Percentiles rank a stretch among this genome's conserved stretches.
phyloP scores from a whole-genome alignment of 1,140 invertebrate species.

The Drosophila micromelanica region DNA sequence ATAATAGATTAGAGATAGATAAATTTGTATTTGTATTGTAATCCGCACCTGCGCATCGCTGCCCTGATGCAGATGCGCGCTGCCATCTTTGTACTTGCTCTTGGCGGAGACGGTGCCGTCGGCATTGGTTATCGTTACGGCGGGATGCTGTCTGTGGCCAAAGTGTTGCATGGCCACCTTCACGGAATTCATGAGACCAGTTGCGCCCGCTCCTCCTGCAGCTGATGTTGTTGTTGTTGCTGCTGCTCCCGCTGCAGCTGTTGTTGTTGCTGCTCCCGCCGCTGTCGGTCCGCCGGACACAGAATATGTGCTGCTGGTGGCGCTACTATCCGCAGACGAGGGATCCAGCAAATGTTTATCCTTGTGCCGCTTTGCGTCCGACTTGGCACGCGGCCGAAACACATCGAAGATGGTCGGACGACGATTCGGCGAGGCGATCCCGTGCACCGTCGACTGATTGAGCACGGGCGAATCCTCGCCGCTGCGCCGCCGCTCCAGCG shows the following conservation, averaged over 20 bases:
- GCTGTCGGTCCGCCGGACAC: constrained; percentile 75
- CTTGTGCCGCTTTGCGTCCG: constrained; percentile 89
- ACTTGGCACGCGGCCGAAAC: constrained; percentile 92
- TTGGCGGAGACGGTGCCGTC: constrained; percentile 73
- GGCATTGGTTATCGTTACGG: constrained; percentile 80
- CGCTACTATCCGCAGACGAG: constrained; percentile 83
- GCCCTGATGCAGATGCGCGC: constrained; percentile 87
- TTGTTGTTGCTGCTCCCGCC: constrained; percentile 44
- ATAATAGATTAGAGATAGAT: not conserved
- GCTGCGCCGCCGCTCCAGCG: constrained; percentile 86
- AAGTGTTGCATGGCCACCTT: constrained; percentile 91
- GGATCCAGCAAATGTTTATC: constrained; percentile 68
- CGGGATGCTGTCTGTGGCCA: constrained; percentile 84
- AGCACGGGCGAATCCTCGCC: constrained; percentile 85
- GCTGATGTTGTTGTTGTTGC: constrained; percentile 65
- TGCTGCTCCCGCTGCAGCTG: constrained; percentile 69
- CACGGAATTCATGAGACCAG: constrained; percentile 90
- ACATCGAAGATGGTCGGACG: constrained; percentile 92
- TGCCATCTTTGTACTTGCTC: constrained; percentile 86
- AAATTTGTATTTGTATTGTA: not conserved
- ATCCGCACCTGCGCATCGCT: constrained; percentile 85
- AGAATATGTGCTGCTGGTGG: constrained; percentile 80
- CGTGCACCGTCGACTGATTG: constrained; percentile 84
- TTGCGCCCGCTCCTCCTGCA: constrained; percentile 77
- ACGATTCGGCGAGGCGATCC: constrained; percentile 88